Percentiles rank a stretch among this genome's conserved stretches.
phyloP scores from a whole-genome alignment of 2,113 vertebrate species.

The Hassar affinis region DNA sequence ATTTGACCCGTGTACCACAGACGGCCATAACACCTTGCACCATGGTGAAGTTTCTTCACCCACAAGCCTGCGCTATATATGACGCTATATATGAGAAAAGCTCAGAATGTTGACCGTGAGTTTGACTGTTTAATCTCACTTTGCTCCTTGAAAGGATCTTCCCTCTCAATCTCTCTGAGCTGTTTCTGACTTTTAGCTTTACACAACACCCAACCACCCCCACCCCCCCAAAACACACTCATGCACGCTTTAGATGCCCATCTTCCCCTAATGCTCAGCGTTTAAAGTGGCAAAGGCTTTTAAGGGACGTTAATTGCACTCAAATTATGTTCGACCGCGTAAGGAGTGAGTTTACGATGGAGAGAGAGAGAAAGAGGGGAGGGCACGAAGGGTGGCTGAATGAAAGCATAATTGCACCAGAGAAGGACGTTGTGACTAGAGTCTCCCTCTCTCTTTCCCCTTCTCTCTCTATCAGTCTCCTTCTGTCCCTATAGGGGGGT shows the following conservation, averaged over 20 bases:
- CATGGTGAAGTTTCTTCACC: not conserved
- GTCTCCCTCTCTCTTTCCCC: conserved; percentile 30
- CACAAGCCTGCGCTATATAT: not conserved
- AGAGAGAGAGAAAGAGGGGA: conserved; percentile 51
- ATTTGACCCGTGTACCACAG: not conserved
- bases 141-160: conserved; percentile 7
- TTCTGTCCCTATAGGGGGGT: conserved; percentile 32
- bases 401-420: conserved; percentile 53
- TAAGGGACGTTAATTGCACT: conserved; percentile 83
- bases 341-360: conserved; percentile 67
- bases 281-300: conserved; percentile 77
- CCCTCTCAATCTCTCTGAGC: conserved; percentile 10
- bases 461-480: conserved; percentile 35
- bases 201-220: not conserved
- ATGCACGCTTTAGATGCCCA: conserved; percentile 41
- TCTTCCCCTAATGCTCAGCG: conserved; percentile 72
- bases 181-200: conserved; percentile 44
- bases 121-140: conserved; percentile 25
- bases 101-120: not conserved
- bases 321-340: conserved; percentile 80
- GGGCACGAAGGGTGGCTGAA: conserved; percentile 44
- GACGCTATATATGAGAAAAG: too few species aligned
- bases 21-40: not conserved
- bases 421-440: conserved; percentile 50
- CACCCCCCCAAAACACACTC: not conserved